Evolutionary conservation across 2,888 invertebrate genomes (phyloP).

Genomic region (Catocala nupta): DNA sequence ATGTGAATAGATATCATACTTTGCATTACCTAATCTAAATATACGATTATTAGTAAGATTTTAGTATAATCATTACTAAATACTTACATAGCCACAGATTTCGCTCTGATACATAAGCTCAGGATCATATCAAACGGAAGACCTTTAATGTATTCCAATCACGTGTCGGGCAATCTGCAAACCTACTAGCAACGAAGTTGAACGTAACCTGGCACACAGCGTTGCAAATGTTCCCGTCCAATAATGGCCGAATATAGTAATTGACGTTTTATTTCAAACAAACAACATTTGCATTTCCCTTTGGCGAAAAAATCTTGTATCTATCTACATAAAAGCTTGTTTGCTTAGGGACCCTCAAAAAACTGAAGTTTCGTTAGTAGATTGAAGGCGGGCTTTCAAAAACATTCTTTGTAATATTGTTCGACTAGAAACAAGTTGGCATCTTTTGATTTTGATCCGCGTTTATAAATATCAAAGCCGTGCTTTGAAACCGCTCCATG

Average conservation of each 20-base stretch:
- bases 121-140: slow-evolving; percentile 16
- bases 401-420: slow-evolving; percentile 40
- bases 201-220: slow-evolving; percentile 9
- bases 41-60: too few species aligned
- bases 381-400: slow-evolving; percentile 25
- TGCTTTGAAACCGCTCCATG: too few species aligned
- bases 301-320: slow-evolving; percentile 17
- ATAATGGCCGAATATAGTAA: slow-evolving; percentile 11
- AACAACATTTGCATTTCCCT: slow-evolving; percentile 29
- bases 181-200: slow-evolving; percentile 14
- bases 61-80: neutral
- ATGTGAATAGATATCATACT: too few species aligned
- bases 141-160: slow-evolving; percentile 61
- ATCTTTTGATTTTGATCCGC: slow-evolving; percentile 27
- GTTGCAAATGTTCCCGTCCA: slow-evolving; percentile 17
- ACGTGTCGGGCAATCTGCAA: slow-evolving; percentile 42
- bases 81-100: neutral
- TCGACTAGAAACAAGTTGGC: slow-evolving; percentile 32
- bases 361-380: slow-evolving; percentile 22
- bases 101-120: slow-evolving; percentile 4
- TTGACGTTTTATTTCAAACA: slow-evolving; percentile 8
- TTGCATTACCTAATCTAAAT: too few species aligned
- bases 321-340: slow-evolving; percentile 20
- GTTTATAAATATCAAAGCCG: slow-evolving; percentile 14
- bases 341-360: slow-evolving; percentile 26